Evolutionary conservation across 2,797 vertebrate genomes (phyloP), one percentile per base, ranked within the genome.

Genomic region (Tachyglossus aculeatus): DNA sequence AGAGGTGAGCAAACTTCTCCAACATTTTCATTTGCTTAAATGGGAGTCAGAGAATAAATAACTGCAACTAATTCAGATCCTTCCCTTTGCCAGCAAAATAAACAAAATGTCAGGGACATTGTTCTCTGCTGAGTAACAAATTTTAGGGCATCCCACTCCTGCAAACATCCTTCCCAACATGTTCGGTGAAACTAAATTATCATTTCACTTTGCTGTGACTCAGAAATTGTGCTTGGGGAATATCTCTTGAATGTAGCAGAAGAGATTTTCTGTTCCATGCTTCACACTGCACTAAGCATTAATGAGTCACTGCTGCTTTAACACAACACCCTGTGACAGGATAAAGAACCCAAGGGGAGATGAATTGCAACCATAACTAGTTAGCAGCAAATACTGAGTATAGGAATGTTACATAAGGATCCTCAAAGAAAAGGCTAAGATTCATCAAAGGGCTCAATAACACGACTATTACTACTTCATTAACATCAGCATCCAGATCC

Each of bases 271-370:
- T 75, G 58, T 10, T 86, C 40, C 59, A 75, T 63, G 22, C 56
- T 84, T 89, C 63, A 66, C 55, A 62, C 24, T 45, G 53, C 51
- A 48, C 69, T 74, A 75, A 87, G 72, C 82, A 84, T 80, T 61
- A 74, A 52, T 83, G 83, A 88, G 70, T 88, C 85, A 88, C 58
- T 45, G 55, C 14, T 82, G 55, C 45, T 81, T 34, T 56, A 75
- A 71, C 55, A 77, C 60, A 80, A 70, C 78, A 60, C 29, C 31
- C 10, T 73, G 63, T 81, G 62, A 62, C 1, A 34, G 41, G 19
- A 22, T 0, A 63, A 67, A 22, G n/a, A 50, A 74, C 19, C 33
- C 24, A 41, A 38, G 61, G 22, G 39, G 6, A 38, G 1, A 24
- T 15, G 57, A 55, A 73, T 32, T 6, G 0, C 0, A 0, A 32